Evolutionary conservation across 2,113 vertebrate species (phyloP).

Genomic region (Syrrhaptes paradoxus): DNA sequence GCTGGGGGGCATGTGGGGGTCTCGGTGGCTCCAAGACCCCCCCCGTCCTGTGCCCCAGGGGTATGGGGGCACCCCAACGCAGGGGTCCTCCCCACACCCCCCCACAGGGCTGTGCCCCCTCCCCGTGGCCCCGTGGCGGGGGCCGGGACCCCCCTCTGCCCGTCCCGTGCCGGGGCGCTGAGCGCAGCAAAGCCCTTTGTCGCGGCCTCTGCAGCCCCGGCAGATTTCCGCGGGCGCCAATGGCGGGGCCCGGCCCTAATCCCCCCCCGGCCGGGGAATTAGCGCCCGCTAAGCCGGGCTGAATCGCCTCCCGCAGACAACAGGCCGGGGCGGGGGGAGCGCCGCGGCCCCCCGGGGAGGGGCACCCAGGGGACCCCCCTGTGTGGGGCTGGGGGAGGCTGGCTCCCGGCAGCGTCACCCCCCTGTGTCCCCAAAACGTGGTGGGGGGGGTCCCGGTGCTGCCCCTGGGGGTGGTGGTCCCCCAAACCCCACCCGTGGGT

Average conservation of each 20-base stretch:
- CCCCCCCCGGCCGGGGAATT: conserved; percentile 16
- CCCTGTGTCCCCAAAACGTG: not conserved
- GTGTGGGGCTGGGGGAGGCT: not conserved
- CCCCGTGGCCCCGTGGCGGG: accelerated
- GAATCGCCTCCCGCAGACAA: conserved; percentile 19
- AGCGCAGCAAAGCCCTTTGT: conserved; percentile 63
- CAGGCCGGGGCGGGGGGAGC: not conserved
- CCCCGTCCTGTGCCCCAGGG: accelerated
- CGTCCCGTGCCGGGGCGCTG: conserved; percentile 37
- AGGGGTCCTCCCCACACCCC: not conserved
- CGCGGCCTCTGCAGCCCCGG: conserved; percentile 25
- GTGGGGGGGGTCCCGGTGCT: not conserved
- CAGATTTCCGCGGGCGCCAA: conserved; percentile 40
- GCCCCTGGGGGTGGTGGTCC: not conserved
- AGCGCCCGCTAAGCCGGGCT: conserved; percentile 25
- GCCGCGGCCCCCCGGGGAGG: not conserved
- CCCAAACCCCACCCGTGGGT: not conserved
- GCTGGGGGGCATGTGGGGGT: not conserved
- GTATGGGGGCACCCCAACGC: accelerated
- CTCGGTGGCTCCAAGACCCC: not conserved
- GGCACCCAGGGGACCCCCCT: not conserved
- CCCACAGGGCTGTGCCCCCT: too few relatives aligned
- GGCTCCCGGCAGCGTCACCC: not conserved
- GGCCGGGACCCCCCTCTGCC: not conserved
- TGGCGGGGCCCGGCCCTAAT: conserved; percentile 8